Percentiles rank a stretch among this genome's conserved stretches.
Evolutionary conservation across 2,113 vertebrate species (phyloP).

Genomic region (Macquaria ambigua): DNA sequence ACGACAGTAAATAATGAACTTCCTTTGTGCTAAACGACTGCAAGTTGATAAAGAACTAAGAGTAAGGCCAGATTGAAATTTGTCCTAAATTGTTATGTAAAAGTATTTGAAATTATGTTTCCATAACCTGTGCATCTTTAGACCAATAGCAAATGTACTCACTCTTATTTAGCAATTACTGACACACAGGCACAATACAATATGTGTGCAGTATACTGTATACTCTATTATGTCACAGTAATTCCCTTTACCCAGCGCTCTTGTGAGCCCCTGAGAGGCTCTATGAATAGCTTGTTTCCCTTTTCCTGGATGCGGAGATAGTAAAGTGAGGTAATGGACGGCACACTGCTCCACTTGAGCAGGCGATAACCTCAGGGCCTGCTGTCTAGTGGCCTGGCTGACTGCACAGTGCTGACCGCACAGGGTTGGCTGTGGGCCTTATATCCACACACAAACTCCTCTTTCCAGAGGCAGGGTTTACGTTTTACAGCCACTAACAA

Average conservation of each 20-base stretch:
- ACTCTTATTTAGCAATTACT: not conserved
- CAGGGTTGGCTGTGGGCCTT: constrained; percentile 60
- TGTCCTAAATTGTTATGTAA: not conserved
- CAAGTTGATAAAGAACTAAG: constrained; percentile 45
- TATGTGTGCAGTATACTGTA: not conserved
- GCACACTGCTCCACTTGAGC: constrained; percentile 75
- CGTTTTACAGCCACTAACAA: constrained; percentile 67
- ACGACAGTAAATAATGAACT: constrained; percentile 56
- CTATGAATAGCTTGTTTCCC: constrained; percentile 80
- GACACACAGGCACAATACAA: not conserved
- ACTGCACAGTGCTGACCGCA: constrained; percentile 64
- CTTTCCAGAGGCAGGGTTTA: constrained; percentile 56
- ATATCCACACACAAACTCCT: constrained; percentile 53
- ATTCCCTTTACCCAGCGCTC: constrained; percentile 37
- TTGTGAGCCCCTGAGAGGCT: constrained; percentile 56
- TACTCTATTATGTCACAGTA: constrained; percentile 28
- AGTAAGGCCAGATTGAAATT: constrained; percentile 24
- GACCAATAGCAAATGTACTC: not conserved
- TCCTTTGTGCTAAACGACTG: constrained; percentile 54
- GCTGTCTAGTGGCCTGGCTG: constrained; percentile 67
- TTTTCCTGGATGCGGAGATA: constrained; percentile 73
- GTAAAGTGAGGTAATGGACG: constrained; percentile 76
- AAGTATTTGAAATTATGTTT: constrained; percentile 28
- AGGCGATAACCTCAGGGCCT: constrained; percentile 74
- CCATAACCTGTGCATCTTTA: not conserved